phyloP scores from a whole-genome alignment of 2,113 vertebrate genomes.

The Ciconia stormi region DNA sequence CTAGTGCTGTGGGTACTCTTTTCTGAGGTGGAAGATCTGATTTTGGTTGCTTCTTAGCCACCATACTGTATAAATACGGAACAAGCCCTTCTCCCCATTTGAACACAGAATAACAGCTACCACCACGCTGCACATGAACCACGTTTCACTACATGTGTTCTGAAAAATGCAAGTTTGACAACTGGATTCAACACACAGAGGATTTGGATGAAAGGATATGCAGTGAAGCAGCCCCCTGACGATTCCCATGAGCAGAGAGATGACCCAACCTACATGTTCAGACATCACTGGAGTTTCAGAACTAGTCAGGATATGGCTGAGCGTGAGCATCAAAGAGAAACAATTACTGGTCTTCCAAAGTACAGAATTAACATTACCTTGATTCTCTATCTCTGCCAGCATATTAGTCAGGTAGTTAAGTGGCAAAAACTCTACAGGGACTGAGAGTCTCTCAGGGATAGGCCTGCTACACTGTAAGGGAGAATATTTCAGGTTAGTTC shows the following conservation, averaged over 20 bases:
- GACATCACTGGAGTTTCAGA: background rate
- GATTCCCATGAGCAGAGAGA: background rate
- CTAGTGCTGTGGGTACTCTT: background rate
- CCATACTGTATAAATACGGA: background rate
- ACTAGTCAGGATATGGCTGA: background rate
- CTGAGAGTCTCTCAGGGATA: slow-evolving; percentile 67
- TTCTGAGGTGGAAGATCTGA: background rate
- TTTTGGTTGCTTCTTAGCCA: background rate
- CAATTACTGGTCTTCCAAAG: background rate
- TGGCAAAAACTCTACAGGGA: slow-evolving; percentile 86
- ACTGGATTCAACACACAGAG: background rate
- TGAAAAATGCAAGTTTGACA: background rate
- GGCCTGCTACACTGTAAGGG: slow-evolving; percentile 73
- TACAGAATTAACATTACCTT: slow-evolving; percentile 74
- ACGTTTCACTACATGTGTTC: background rate
- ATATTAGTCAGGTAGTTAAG: slow-evolving; percentile 85
- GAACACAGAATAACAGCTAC: background rate
- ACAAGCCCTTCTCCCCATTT: background rate
- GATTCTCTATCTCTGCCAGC: slow-evolving; percentile 82
- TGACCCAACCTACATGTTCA: rapidly evolving
- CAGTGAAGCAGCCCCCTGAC: background rate
- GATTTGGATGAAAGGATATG: background rate
- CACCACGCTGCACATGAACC: background rate
- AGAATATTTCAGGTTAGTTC: background rate
- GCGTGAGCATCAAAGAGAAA: background rate